A percentile compares a stretch with the other conserved stretches of the same genome.
Evolutionary conservation across 1,140 invertebrate genomes (phyloP).

Genomic region (Lethocerus indicus): DNA sequence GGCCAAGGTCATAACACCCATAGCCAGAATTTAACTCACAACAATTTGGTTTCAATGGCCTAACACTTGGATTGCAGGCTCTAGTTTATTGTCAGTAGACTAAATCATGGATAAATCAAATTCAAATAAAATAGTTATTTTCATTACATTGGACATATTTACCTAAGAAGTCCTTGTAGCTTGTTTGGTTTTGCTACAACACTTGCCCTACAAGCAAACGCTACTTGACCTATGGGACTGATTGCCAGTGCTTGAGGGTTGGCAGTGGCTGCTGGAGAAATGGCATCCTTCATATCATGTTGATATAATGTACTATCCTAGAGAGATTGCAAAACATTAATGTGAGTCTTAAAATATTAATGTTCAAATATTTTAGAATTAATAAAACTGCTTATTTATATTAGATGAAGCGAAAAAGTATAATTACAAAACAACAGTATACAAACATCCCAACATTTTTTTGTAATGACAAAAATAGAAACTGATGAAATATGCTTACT

Average conservation of each 20-base stretch:
- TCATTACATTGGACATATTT: too few relatives aligned
- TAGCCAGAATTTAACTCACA: not conserved
- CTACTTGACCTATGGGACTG: conserved; percentile 55
- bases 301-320: conserved; percentile 42
- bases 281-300: conserved; percentile 75
- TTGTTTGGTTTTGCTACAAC: conserved; percentile 26
- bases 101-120: not conserved
- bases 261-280: conserved; percentile 65
- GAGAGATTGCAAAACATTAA: not conserved
- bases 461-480: not conserved
- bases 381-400: not conserved
- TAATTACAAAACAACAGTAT: not conserved
- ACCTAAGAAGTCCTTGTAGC: conserved; percentile 26
- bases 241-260: conserved; percentile 76
- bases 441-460: not conserved
- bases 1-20: too few relatives aligned
- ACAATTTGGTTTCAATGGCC: not conserved
- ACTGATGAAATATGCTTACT: conserved; percentile 25
- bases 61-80: not conserved
- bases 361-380: not conserved
- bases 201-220: conserved; percentile 45
- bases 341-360: not conserved
- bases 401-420: not conserved
- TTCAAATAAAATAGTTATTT: not conserved
- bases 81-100: not conserved